Percentiles rank a stretch among this genome's conserved stretches.
Evolutionary conservation across 2,888 invertebrate genomes (phyloP).

Genomic region (Acleris holmiana): DNA sequence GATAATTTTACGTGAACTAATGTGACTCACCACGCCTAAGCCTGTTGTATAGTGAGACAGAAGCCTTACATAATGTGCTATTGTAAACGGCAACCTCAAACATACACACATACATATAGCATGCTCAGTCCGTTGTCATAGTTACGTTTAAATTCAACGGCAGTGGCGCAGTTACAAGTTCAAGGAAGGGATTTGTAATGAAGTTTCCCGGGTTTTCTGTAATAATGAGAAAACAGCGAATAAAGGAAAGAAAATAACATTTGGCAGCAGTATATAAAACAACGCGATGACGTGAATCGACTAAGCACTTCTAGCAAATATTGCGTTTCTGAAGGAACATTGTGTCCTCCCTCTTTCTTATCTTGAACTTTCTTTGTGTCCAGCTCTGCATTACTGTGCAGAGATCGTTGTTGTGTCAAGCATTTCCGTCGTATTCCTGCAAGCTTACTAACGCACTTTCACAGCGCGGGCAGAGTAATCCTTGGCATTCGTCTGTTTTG

Average conservation of each 20-base stretch:
- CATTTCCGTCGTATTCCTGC: slow-evolving; percentile 15
- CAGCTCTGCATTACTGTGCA: neutral
- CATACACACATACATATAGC: neutral
- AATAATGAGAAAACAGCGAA: slow-evolving; percentile 52
- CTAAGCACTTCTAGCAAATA: slow-evolving; percentile 53
- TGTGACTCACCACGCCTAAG: slow-evolving; percentile 2
- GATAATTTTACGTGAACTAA: neutral
- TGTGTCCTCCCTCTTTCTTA: neutral
- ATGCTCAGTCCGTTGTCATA: slow-evolving; percentile 8
- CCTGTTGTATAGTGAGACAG: neutral
- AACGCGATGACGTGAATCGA: slow-evolving; percentile 52
- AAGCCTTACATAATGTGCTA: slow-evolving; percentile 23
- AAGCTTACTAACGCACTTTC: slow-evolving; percentile 28
- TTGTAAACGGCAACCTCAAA: slow-evolving; percentile 6
- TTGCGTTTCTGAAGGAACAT: slow-evolving; percentile 42
- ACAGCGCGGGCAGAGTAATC: slow-evolving; percentile 24
- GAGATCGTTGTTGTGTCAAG: slow-evolving; percentile 7
- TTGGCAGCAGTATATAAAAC: slow-evolving; percentile 37
- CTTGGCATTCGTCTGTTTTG: slow-evolving; percentile 38
- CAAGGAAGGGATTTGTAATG: slow-evolving; percentile 50
- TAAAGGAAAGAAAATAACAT: too few species aligned
- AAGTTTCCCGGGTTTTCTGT: slow-evolving; percentile 58
- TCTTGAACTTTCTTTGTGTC: neutral
- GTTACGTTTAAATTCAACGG: slow-evolving; percentile 25
- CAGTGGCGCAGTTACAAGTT: slow-evolving; percentile 39